Base-by-base conservation (phyloP, 2,888 invertebrate species). In the Lasioglossum calceatum region DNA sequence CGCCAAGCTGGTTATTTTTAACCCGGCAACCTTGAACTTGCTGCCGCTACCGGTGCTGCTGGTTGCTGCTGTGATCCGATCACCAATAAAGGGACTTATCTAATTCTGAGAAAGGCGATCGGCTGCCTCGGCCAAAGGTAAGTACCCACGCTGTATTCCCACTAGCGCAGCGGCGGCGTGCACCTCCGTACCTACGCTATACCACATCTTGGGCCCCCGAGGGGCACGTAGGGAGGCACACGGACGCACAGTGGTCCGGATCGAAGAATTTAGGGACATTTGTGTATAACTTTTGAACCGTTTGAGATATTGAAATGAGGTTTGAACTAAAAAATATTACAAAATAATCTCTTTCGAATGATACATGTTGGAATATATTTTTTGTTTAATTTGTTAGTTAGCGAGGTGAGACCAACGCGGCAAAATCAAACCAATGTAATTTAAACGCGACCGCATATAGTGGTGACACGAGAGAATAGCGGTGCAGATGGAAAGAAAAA, bases 51-150 rank as follows among this genome's bases (percentile, higher is more conserved):
- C 71, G 72, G 72, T 86, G 82, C 81, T 87, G 87, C 81, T 85
- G 86, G 86, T 76, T 89, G 85, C 90, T 86, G 88, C 91, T 89
- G 91, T 91, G 93, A 93, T 93, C 91, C 93, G 92, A 93, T 93
- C 93, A 92, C 93, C 92, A 93, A 93, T 92, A 93, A 93, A 93
- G 90, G 91, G 92, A 92, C 92, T 93, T 93, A 93, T 93, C 92
- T 92, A 92, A 93, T 94, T 93, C 93, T 90, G 89, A 93, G 93
- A 93, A 93, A 91, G 92, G 90, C 92, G 91, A 93, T 93, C 91
- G 92, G 88, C 87, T 92, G 87, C 85, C 90, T 88, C 90, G 82
- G 84, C 84, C 82, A 85, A 86, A 82, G 88, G 91, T 90, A 87
- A 87, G 91, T 91, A 87, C 84, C 86, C 87, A 81, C 81, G 82